Evolutionary conservation across 2,888 invertebrate genomes (phyloP), one percentile per base, ranked within the genome.

Genomic region (Cryptus viduatorius): DNA sequence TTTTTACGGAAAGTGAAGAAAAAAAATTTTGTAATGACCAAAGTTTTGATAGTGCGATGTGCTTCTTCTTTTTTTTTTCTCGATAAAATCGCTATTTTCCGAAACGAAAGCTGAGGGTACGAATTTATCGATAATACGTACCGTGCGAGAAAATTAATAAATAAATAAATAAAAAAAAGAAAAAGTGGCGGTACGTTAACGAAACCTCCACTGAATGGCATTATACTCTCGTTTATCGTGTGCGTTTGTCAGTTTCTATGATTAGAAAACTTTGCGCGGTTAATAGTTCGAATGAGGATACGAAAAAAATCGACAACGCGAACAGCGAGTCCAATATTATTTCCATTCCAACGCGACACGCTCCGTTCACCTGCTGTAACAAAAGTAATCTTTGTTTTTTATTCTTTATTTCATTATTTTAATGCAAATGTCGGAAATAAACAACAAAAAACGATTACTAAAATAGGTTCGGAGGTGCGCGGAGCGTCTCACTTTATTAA

Each of bases 341-440:
- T 75, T 79, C 48, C 79, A 82, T 84, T 76, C 71, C 82, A 75
- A 69, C 64, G 68, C 42, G 61, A 84, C 71, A 65, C 65, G 65
- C 76, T 79, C 65, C 67, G 76, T 48, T 56, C 64, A 59, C 71
- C 53, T 71, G 19, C 56, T 31, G 61, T 29, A 61, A 31, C 61
- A 61, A 50, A 65, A 16, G 50, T 24, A 19, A 68, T 53, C 29
- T 14, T 53, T 46, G 16, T 44, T 48, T 31, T 59, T 42, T 44
- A 24, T 64, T 64, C 50, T 48, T 24, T 48, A 16, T 59, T n/a
- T 83, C 44, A 29, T 73, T 19, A 42, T 61, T 42, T 3, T 56
- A 53, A 56, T 19, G 14, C 29, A n/a, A 78, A 50, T 10, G 19
- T 24, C 64, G 16, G 44, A 61, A n/a, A 14, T 4, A 68, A 61